Percentiles rank a stretch among this genome's conserved stretches.
These are phyloP conservation scores for Zeugodacus cucurbitae DNA, from an alignment of 1,140 invertebrate genomes.

Conservation along the genomic window DNA sequence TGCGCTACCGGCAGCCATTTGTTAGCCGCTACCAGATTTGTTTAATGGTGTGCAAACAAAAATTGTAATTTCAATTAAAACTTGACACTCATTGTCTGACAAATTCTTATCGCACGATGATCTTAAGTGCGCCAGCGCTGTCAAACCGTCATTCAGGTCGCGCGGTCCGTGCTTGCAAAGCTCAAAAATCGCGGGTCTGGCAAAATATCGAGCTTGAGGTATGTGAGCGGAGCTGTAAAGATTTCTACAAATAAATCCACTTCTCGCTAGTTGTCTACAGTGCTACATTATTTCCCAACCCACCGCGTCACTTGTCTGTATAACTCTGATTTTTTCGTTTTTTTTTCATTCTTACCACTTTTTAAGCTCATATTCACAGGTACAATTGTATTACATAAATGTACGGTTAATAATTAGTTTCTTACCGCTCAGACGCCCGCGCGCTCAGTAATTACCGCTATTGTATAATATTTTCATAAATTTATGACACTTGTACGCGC, in stretches of 20 bases:
- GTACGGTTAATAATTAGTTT: constrained; percentile 15
- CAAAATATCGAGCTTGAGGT: background rate
- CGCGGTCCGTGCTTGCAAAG: background rate
- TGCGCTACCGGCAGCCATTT: constrained; percentile 13
- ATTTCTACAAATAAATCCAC: background rate
- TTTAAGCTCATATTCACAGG: constrained; percentile 3
- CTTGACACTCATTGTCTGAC: constrained; percentile 40
- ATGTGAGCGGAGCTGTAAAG: background rate
- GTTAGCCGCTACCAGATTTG: background rate
- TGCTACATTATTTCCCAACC: background rate
- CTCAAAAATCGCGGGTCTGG: background rate
- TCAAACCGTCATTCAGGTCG: background rate
- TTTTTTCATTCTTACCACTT: background rate
- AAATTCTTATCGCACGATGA: constrained; percentile 41
- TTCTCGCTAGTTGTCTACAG: background rate
- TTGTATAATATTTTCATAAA: constrained; percentile 38
- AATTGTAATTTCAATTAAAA: constrained; percentile 42
- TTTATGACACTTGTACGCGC: constrained; percentile 19
- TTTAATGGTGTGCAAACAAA: constrained; percentile 39
- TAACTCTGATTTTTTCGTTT: background rate
- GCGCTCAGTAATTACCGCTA: constrained; percentile 24
- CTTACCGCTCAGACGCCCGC: background rate
- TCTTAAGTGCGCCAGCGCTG: constrained; percentile 36
- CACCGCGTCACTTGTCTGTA: background rate
- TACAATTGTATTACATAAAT: constrained; percentile 29